A percentile compares a stretch with the other conserved stretches of the same genome.
Conservation (phyloP, 2,113 vertebrate species). For the Heterotis niloticus region DNA sequence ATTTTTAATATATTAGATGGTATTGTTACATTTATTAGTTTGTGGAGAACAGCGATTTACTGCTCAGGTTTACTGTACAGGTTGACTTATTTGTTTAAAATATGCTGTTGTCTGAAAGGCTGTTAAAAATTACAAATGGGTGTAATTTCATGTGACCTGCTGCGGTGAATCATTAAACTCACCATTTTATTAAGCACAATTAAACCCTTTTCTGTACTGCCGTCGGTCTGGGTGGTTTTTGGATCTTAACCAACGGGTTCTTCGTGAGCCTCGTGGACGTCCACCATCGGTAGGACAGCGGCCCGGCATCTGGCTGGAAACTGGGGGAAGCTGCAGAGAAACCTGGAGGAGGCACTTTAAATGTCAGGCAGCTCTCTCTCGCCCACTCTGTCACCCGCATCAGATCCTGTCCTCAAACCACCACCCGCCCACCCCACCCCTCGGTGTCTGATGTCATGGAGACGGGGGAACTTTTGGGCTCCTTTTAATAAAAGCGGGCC, state of each 20-base stretch:
- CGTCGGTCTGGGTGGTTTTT: not conserved
- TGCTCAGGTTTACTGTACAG: no score
- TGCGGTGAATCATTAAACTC: no score
- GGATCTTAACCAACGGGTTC: not conserved
- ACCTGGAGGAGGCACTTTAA: not conserved
- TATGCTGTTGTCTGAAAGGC: no score
- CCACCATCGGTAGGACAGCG: not conserved
- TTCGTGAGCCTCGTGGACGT: not conserved
- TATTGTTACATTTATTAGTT: no score
- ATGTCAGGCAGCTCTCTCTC: conserved; percentile 12
- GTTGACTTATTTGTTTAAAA: no score
- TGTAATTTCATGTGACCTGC: no score
- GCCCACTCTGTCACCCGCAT: conserved; percentile 47
- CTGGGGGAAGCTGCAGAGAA: not conserved
- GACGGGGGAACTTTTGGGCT: conserved; percentile 58
- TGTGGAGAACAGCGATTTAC: no score
- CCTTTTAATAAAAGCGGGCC: conserved; percentile 75
- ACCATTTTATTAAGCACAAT: no score
- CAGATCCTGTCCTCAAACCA: conserved; percentile 17
- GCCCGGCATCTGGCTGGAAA: no score
- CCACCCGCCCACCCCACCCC: conserved; percentile 39
- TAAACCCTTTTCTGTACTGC: no score
- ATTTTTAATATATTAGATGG: no score
- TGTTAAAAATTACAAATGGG: no score
- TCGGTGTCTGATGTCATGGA: conserved; percentile 54